phyloP scores from a whole-genome alignment of 2,113 vertebrate genomes.

The Machaerirhynchus nigripectus region DNA sequence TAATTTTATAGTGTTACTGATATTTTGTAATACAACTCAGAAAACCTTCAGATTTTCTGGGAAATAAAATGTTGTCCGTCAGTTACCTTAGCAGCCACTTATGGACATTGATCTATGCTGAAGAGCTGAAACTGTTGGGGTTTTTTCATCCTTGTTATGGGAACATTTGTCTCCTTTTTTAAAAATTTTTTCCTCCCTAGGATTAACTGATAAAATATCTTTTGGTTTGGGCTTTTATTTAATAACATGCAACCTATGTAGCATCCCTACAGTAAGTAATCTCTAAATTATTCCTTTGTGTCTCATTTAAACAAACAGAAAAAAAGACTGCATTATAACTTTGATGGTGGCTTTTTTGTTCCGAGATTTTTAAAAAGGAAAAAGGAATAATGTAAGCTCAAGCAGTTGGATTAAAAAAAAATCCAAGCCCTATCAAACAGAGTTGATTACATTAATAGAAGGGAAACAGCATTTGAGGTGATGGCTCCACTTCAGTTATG shows the following conservation, averaged over 20 bases:
- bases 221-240: background rate
- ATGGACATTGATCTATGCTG: background rate
- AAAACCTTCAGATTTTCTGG: background rate
- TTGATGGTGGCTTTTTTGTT: background rate
- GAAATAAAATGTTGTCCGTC: background rate
- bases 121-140: background rate
- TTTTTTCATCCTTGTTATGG: background rate
- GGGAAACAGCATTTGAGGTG: background rate
- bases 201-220: background rate
- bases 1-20: background rate
- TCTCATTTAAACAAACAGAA: background rate
- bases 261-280: background rate
- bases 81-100: background rate
- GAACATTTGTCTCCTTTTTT: background rate
- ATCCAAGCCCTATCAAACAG: background rate
- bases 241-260: background rate
- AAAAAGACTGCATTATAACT: background rate
- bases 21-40: background rate
- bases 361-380: background rate
- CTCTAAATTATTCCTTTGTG: background rate
- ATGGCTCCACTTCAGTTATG: background rate
- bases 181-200: background rate
- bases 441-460: background rate
- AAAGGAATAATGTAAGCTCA: background rate
- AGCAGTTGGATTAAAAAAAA: background rate